A percentile compares a stretch with the other conserved stretches of the same genome.
Evolutionary conservation across 1,140 invertebrate genomes (phyloP).

Genomic region (Lordiphosa stackelbergi): DNA sequence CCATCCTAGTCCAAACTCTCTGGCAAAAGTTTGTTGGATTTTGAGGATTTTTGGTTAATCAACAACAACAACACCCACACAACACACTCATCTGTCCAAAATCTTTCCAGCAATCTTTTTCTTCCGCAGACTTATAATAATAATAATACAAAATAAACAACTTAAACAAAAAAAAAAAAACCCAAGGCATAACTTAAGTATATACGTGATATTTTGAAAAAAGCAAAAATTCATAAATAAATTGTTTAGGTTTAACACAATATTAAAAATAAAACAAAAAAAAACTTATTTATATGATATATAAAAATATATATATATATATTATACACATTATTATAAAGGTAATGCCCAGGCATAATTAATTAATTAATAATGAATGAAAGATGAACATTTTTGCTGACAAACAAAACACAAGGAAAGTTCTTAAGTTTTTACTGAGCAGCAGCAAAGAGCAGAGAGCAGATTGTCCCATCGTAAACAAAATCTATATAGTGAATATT

Average conservation of each 20-base stretch:
- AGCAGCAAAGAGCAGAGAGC: constrained; percentile 40
- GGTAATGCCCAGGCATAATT: constrained; percentile 51
- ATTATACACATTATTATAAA: constrained; percentile 45
- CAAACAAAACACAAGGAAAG: constrained; percentile 18
- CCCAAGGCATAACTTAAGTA: constrained; percentile 76
- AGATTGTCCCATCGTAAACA: constrained; percentile 68
- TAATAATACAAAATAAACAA: constrained; percentile 9
- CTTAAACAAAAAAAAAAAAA: constrained; percentile 50
- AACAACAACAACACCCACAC: too few relatives aligned
- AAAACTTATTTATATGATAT: constrained; percentile 24
- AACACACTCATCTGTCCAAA: too few relatives aligned
- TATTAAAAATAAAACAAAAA: constrained; percentile 4
- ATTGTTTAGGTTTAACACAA: constrained; percentile 67
- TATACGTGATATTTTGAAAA: constrained; percentile 75
- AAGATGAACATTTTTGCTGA: constrained; percentile 65
- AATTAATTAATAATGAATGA: constrained; percentile 51
- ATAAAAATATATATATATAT: constrained; percentile 44
- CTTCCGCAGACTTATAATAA: constrained; percentile 41
- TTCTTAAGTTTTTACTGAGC: constrained; percentile 63
- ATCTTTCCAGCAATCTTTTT: constrained; percentile 38
- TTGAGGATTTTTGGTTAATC: background rate
- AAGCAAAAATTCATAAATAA: constrained; percentile 70
- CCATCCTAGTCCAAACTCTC: too few relatives aligned
- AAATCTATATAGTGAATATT: constrained; percentile 65
- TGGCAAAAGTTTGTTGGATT: background rate